Evolutionary conservation across 1,140 invertebrate genomes (phyloP).

Genomic region (Orius insidiosus): DNA sequence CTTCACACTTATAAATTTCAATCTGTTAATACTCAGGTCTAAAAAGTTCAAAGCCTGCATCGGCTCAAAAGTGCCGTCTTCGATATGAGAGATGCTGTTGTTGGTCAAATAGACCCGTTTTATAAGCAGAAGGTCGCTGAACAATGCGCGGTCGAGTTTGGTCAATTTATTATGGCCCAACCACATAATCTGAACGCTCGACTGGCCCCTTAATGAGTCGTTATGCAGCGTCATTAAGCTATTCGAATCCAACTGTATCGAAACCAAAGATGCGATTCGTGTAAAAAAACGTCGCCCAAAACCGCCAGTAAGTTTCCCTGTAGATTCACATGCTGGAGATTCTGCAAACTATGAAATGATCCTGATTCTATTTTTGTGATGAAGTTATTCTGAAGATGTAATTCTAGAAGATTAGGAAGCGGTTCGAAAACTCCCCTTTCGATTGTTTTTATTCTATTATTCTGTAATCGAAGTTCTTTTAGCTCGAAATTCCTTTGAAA

Average conservation of each 20-base stretch:
- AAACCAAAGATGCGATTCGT: constrained; percentile 56
- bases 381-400: constrained; percentile 73
- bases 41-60: constrained; percentile 58
- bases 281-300: constrained; percentile 64
- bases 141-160: constrained; percentile 49
- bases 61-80: constrained; percentile 56
- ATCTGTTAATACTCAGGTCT: constrained; percentile 56
- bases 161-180: constrained; percentile 62
- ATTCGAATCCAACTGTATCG: constrained; percentile 73
- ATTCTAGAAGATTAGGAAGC: constrained; percentile 56
- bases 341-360: constrained; percentile 60
- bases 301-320: constrained; percentile 61
- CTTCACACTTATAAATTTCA: constrained; percentile 40
- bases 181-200: constrained; percentile 70
- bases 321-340: constrained; percentile 74
- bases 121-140: constrained; percentile 52
- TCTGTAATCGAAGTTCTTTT: constrained; percentile 68
- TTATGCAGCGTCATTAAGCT: constrained; percentile 56
- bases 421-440: constrained; percentile 62
- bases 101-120: constrained; percentile 66
- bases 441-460: constrained; percentile 61
- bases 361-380: constrained; percentile 66
- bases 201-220: constrained; percentile 57
- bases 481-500: constrained; percentile 56
- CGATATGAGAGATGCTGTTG: constrained; percentile 62